Evolutionary conservation across 2,797 vertebrate genomes (phyloP), one percentile per base, ranked within the genome.

Genomic region (Podarcis lilfordi): DNA sequence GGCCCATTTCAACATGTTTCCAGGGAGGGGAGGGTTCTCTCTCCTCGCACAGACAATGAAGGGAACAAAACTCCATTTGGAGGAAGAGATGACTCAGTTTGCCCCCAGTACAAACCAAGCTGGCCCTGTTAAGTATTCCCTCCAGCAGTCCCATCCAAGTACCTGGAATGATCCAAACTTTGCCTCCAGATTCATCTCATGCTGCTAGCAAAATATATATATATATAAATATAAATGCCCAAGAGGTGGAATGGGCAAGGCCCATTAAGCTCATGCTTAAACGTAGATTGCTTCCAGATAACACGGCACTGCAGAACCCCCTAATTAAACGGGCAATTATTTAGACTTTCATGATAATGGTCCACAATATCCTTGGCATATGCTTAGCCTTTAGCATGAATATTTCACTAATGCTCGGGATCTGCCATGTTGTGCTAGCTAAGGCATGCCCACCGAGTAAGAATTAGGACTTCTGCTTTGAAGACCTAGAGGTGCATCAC

Each of bases 1-100:
- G 91, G 87, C 82, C 45, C 84, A 89, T 96, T 96, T 94, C 89
- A 71, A 90, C 92, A 93, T 64, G 92, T 91, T 92, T 92, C 85
- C 82, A 84, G 72, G 10, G 7, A 68, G 92, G 80, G 79, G 80
- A 61, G 88, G 83, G 88, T 93, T 76, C 79, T 92, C 87, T 71
- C 89, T 89, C 13, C 50, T 78, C 78, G 71, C 87, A 95, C 95
- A 95, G 84, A 94, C 55, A 91, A 4, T 43, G 1, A 0, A 78
- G 61, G 50, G 86, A 94, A 84, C 88, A 93, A 84, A 91, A 86
- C 80, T 91, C 74, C 76, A 87, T 91, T 88, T 95, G 86, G 81
- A 88, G 85, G 59, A 87, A 66, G 86, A 91, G 85, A 69, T 84
- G 89, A 40, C 8, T 69, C 19, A 1, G 64, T 85, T 43, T 86